Conservation (phyloP, 2,888 invertebrate species). For the Mongoloraphidia duomilia region DNA sequence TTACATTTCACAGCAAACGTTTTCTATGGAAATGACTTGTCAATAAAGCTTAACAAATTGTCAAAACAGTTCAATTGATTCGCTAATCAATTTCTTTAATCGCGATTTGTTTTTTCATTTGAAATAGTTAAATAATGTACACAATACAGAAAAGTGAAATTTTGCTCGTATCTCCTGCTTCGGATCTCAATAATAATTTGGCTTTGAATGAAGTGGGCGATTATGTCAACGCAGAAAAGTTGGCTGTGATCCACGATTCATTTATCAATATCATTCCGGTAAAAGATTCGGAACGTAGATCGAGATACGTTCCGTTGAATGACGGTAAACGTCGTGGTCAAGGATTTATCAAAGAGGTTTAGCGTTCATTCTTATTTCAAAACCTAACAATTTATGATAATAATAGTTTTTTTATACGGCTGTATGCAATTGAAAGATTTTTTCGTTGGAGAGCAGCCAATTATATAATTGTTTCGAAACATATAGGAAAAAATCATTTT, state of each 20-base stretch:
- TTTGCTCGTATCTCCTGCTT: slow-evolving; percentile 16
- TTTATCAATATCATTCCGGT: slow-evolving; percentile 20
- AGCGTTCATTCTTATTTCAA: background rate
- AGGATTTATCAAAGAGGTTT: slow-evolving; percentile 18
- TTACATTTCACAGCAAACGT: no score
- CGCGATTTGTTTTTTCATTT: no score
- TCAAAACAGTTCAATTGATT: no score
- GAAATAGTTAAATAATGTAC: slow-evolving; percentile 7
- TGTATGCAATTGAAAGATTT: no score
- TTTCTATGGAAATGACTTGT: no score
- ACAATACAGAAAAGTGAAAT: slow-evolving; percentile 12
- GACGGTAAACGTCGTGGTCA: slow-evolving; percentile 15
- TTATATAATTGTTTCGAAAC: no score
- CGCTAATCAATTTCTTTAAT: no score
- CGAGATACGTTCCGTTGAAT: slow-evolving; percentile 19
- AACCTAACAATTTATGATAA: no score
- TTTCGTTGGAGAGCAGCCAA: no score
- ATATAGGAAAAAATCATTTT: no score
- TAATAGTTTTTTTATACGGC: no score
- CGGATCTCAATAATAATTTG: slow-evolving; percentile 17
- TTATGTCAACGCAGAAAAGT: slow-evolving; percentile 12
- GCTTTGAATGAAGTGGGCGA: slow-evolving; percentile 16
- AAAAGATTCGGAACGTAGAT: slow-evolving; percentile 13
- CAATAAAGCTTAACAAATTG: no score
- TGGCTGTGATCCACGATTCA: slow-evolving; percentile 19